phyloP scores from a whole-genome alignment of 1,140 invertebrate genomes.

The Ostrea edulis region DNA sequence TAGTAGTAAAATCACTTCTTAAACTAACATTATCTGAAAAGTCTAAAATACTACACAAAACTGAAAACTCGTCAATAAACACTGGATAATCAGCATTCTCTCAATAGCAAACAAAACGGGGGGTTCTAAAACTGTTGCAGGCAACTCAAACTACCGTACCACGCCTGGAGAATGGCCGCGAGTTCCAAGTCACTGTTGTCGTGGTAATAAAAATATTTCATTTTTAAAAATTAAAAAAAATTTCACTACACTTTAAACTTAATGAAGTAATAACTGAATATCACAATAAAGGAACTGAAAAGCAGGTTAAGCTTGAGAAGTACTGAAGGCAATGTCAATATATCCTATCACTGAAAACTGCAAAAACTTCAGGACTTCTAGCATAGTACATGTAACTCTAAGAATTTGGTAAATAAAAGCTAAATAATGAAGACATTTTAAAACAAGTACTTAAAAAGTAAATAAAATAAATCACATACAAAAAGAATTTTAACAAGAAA shows the following conservation, averaged over 20 bases:
- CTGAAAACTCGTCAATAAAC: not conserved
- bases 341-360: too few species aligned
- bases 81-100: not conserved
- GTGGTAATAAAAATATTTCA: conserved; percentile 1
- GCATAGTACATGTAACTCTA: not conserved
- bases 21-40: not conserved
- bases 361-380: not conserved
- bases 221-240: not conserved
- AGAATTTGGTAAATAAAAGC: not conserved
- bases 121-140: not conserved
- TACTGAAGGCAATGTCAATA: too few species aligned
- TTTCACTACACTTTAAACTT: not conserved
- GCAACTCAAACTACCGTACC: conserved; percentile 4
- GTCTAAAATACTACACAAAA: not conserved
- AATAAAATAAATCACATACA: not conserved
- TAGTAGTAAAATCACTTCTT: not conserved
- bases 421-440: not conserved
- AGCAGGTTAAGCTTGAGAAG: too few species aligned
- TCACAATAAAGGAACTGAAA: too few species aligned
- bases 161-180: not conserved
- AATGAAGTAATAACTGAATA: too few species aligned
- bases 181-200: conserved; percentile 26
- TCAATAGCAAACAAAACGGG: not conserved
- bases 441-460: not conserved
- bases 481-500: too few species aligned